Base-by-base conservation (phyloP, 2,888 invertebrate genomes). In the Drosophila yooni region DNA sequence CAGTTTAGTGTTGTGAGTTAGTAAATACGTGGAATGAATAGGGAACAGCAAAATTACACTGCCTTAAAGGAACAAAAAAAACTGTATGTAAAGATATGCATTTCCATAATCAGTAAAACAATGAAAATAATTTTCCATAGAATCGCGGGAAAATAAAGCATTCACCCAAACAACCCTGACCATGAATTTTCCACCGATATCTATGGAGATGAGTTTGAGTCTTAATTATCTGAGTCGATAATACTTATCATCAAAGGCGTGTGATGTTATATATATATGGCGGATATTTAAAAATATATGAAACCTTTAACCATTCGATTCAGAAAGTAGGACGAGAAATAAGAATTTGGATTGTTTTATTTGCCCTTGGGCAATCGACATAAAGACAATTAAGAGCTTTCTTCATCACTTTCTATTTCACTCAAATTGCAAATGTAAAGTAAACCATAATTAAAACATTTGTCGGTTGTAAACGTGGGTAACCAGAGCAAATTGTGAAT, bases 401-500 rank as follows among this genome's bases (percentile, higher is more conserved):
- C 70, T 66, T 74, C 66, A 46, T 53, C 52, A 70, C 46, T 46
- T 46, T 46, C 27, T 46, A 46, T 63, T 70, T 74, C 78, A 74
- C 63, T 80, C 67, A 71, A 78, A 80, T 67, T 78, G 75, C 51
- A 71, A 80, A 83, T 83, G 83, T 54, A 75, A 81, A 81, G 71
- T 62, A 82, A 85, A 76, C 71, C 76, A 80, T 74, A 89, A 85
- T 86, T 88, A 86, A 88, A 85, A 80, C 83, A 79, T 88, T 86
- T 88, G 72, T 70, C 63, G 75, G 56, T 59, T 53, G 61, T 78
- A 87, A 85, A 86, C 80, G 87, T 74, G 89, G 89, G 74, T 85
- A 88, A 86, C 92, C 89, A 88, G 82, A 85, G 82, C 83, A 91
- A 92, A 92, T 91, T 92, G 92, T 90, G 90, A 92, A 92, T 92